These are phyloP conservation scores for Scytalopus superciliaris DNA, from an alignment of 2,113 vertebrate genomes.

Conservation along the genomic window DNA sequence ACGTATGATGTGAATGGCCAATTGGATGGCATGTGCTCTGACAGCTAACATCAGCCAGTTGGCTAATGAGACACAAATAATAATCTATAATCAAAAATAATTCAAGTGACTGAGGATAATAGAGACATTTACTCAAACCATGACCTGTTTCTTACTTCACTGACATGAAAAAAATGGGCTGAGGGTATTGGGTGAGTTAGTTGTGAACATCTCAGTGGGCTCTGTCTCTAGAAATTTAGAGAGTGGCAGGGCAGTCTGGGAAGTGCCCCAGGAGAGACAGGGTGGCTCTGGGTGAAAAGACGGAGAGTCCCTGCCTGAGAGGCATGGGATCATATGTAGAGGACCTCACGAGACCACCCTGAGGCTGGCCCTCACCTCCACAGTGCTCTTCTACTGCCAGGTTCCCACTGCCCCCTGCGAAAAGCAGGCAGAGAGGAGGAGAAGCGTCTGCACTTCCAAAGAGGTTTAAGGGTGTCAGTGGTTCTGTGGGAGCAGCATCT, in stretches of 20 bases:
- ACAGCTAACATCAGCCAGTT: background rate
- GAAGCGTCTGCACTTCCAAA: background rate
- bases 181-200: background rate
- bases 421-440: background rate
- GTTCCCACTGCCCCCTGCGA: background rate
- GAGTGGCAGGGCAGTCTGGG: background rate
- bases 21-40: background rate
- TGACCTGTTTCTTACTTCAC: background rate
- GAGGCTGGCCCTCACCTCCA: background rate
- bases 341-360: background rate
- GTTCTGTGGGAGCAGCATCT: accelerated
- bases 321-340: accelerated
- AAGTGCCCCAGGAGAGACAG: background rate
- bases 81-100: background rate
- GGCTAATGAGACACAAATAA: background rate
- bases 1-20: background rate
- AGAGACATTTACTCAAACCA: background rate
- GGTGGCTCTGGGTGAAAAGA: background rate
- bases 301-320: background rate
- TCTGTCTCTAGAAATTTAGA: background rate
- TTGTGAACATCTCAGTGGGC: accelerated
- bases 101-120: background rate
- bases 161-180: background rate
- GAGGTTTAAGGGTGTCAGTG: accelerated
- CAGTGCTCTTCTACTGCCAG: background rate